Evolutionary conservation across 1,140 invertebrate genomes (phyloP).

Genomic region (Cydia amplana): DNA sequence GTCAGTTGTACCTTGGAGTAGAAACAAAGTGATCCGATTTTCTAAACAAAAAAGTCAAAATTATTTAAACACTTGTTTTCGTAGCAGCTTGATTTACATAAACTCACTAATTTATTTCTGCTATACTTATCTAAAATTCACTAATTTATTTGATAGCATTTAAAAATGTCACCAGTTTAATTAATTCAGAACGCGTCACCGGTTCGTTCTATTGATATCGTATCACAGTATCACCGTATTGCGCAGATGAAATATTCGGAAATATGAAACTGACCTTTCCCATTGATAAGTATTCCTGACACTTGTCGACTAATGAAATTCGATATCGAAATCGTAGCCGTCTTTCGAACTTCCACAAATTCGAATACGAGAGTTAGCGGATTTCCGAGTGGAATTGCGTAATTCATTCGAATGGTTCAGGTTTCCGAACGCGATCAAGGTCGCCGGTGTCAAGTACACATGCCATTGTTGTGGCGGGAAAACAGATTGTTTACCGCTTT

Average conservation of each 20-base stretch:
- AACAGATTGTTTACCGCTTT: conserved; percentile 13
- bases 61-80: too few species aligned
- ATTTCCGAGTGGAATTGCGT: conserved; percentile 51
- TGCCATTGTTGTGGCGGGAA: conserved; percentile 8
- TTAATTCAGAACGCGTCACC: neutral
- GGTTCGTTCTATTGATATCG: neutral
- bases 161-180: conserved; percentile 33
- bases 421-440: conserved; percentile 28
- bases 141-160: neutral
- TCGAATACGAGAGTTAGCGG: conserved; percentile 42
- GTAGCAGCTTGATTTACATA: neutral
- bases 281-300: conserved; percentile 51
- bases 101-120: neutral
- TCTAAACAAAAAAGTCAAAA: too few species aligned
- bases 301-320: conserved; percentile 42
- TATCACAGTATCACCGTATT: neutral
- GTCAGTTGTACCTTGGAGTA: too few species aligned
- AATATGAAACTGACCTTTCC: conserved; percentile 52
- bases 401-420: conserved; percentile 28
- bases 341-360: conserved; percentile 15
- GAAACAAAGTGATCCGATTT: too few species aligned
- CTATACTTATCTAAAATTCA: neutral
- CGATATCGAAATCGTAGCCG: conserved; percentile 57
- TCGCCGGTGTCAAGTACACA: conserved; percentile 23
- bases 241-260: conserved; percentile 2